These are phyloP conservation scores for Osmoderma eremita DNA, from an alignment of 2,888 invertebrate genomes.

Conservation along the genomic window DNA sequence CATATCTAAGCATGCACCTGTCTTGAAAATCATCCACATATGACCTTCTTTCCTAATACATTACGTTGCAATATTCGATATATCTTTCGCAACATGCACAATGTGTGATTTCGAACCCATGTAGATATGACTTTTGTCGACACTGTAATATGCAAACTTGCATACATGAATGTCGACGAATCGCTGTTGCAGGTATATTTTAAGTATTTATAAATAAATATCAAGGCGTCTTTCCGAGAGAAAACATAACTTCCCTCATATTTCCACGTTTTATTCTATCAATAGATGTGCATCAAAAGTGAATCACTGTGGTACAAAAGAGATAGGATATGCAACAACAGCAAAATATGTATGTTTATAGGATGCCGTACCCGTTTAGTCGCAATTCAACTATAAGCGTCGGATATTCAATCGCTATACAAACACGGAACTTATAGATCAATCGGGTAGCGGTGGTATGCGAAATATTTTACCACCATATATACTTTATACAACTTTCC, in stretches of 20 bases:
- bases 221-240: not conserved
- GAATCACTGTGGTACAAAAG: slow-evolving; percentile 3
- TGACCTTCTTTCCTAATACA: too few relatives aligned
- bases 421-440: slow-evolving; percentile 22
- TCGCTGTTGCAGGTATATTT: not conserved
- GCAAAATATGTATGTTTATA: slow-evolving; percentile 17
- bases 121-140: not conserved
- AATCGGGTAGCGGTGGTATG: slow-evolving; percentile 32
- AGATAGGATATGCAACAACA: slow-evolving; percentile 24
- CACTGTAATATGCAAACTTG: not conserved
- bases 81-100: not conserved
- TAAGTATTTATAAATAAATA: slow-evolving; percentile 1
- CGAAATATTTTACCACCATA: slow-evolving; percentile 35
- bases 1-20: too few relatives aligned
- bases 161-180: not conserved
- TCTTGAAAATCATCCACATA: too few relatives aligned
- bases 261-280: not conserved
- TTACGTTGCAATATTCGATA: not conserved
- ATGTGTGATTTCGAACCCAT: not conserved
- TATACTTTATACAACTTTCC: slow-evolving; percentile 41
- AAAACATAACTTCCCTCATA: not conserved
- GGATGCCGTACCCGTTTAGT: not conserved
- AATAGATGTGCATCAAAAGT: not conserved
- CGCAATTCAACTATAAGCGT: slow-evolving; percentile 6
- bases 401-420: not conserved